These are phyloP conservation scores for Neuroterus valhalla DNA, from an alignment of 1,140 invertebrate genomes.

Conservation along the genomic window DNA sequence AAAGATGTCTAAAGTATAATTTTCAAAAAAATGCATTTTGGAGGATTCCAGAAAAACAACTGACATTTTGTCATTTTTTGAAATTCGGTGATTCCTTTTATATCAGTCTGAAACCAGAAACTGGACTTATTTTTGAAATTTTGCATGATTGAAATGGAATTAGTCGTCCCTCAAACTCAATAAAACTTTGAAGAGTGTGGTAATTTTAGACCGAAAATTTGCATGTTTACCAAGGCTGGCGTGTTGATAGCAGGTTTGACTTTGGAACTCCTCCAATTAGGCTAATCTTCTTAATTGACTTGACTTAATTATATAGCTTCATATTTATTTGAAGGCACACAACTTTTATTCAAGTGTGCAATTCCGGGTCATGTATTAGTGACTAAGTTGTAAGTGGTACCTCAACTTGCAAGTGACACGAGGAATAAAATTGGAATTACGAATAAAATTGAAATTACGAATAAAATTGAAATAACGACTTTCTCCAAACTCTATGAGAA, in stretches of 20 bases:
- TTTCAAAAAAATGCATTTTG: too few relatives aligned
- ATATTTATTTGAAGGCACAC: background rate
- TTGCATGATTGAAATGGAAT: background rate
- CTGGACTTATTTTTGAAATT: background rate
- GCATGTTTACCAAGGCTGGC: slow-evolving; percentile 6
- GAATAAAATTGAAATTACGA: too few relatives aligned
- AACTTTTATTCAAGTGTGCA: background rate
- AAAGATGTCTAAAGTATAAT: too few relatives aligned
- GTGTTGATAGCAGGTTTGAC: slow-evolving; percentile 6
- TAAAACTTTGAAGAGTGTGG: background rate
- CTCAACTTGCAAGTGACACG: too few relatives aligned
- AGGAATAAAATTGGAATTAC: too few relatives aligned
- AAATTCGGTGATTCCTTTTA: too few relatives aligned
- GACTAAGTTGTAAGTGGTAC: too few relatives aligned
- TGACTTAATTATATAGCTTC: background rate
- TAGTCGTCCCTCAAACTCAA: background rate
- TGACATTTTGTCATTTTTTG: too few relatives aligned
- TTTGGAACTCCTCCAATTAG: slow-evolving; percentile 16
- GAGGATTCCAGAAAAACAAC: too few relatives aligned
- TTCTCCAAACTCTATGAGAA: too few relatives aligned
- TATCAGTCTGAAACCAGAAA: too few relatives aligned
- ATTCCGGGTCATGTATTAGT: background rate
- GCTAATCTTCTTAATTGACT: background rate
- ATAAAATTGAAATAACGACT: too few relatives aligned
- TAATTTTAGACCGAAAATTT: background rate